phyloP scores from a whole-genome alignment of 2,888 invertebrate genomes.

The Polydrusus tereticollis region DNA sequence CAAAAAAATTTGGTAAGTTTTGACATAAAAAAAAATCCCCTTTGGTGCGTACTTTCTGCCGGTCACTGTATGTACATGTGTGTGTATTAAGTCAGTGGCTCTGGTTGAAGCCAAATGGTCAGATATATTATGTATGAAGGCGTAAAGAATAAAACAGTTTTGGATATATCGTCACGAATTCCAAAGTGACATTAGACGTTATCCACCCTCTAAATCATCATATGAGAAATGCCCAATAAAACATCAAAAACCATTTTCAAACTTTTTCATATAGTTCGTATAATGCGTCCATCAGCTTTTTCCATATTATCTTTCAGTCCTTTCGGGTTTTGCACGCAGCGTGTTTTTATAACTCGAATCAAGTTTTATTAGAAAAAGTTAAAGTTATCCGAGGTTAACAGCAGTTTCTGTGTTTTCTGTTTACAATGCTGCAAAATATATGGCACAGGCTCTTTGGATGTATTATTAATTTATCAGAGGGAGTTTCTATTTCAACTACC shows the following conservation, averaged over 20 bases:
- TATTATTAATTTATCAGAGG: too few species aligned
- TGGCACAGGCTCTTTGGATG: not conserved
- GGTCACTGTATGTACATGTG: too few species aligned
- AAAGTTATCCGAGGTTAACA: not conserved
- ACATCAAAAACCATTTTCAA: constrained; percentile 25
- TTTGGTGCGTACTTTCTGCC: too few species aligned
- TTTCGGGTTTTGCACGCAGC: constrained; percentile 35
- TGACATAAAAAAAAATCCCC: too few species aligned
- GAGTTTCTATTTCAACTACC: too few species aligned
- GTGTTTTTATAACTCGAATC: constrained; percentile 43
- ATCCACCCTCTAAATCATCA: not conserved
- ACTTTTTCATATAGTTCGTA: constrained; percentile 41
- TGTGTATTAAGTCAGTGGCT: too few species aligned
- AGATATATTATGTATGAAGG: too few species aligned
- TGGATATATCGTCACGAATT: too few species aligned
- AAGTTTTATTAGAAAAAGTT: constrained; percentile 45
- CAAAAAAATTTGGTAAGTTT: too few species aligned
- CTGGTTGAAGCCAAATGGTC: too few species aligned
- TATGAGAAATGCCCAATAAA: constrained; percentile 28
- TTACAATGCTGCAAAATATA: not conserved
- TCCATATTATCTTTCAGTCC: constrained; percentile 34
- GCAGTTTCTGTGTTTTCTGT: constrained; percentile 1
- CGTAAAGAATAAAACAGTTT: too few species aligned
- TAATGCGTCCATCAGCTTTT: constrained; percentile 36
- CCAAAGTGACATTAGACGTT: too few species aligned